Evolutionary conservation across 2,888 invertebrate genomes (phyloP).

Genomic region (Sesia apiformis): DNA sequence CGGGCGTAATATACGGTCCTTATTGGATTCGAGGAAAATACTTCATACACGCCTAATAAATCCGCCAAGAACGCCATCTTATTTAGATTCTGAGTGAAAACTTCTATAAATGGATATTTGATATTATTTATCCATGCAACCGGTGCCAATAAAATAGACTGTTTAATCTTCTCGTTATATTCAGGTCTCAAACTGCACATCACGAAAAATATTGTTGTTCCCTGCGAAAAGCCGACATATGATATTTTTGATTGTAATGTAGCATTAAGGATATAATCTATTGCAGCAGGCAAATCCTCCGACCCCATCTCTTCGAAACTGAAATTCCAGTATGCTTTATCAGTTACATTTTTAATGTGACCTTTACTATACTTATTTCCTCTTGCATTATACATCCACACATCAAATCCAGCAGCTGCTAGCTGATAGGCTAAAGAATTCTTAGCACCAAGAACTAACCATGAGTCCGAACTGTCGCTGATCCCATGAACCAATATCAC

Average conservation of each 20-base stretch:
- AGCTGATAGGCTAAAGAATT: constrained; percentile 45
- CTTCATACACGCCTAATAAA: constrained; percentile 34
- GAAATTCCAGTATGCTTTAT: constrained; percentile 49
- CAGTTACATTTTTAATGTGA: constrained; percentile 27
- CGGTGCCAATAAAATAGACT: constrained; percentile 51
- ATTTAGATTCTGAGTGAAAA: constrained; percentile 29
- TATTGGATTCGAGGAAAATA: constrained; percentile 32
- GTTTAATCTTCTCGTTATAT: constrained; percentile 48
- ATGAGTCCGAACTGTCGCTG: constrained; percentile 56
- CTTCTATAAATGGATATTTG: constrained; percentile 36
- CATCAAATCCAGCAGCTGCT: constrained; percentile 44
- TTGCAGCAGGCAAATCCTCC: constrained; percentile 46
- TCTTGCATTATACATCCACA: constrained; percentile 55
- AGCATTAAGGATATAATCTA: constrained; percentile 41
- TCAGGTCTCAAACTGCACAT: constrained; percentile 48
- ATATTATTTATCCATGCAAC: constrained; percentile 42
- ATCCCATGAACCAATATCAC: constrained; percentile 54
- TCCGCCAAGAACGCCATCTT: constrained; percentile 24
- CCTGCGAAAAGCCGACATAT: constrained; percentile 62
- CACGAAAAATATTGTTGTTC: constrained; percentile 51
- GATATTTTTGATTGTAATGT: constrained; percentile 33
- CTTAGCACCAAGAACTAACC: constrained; percentile 48
- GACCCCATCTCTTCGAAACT: constrained; percentile 59
- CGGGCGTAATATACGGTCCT: constrained; percentile 33
- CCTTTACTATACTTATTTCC: constrained; percentile 57